Evolutionary conservation across 2,888 invertebrate genomes (phyloP).

Genomic region (Drosophila acutilabella): DNA sequence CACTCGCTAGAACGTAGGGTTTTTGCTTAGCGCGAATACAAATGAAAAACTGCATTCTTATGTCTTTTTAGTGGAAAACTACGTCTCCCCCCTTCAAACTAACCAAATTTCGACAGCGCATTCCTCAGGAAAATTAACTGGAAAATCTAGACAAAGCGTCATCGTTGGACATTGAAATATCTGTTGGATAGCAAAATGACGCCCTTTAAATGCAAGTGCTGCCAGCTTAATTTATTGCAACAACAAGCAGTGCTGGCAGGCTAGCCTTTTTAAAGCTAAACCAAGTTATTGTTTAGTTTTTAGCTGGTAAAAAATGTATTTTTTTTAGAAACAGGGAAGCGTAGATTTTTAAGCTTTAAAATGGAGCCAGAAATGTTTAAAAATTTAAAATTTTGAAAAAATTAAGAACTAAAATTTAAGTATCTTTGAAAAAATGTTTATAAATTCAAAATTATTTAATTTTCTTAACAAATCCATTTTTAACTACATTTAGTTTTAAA

Average conservation of each 20-base stretch:
- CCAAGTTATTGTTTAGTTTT: too few species aligned
- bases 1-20: not conserved
- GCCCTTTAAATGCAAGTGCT: constrained; percentile 45
- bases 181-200: constrained; percentile 28
- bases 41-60: constrained; percentile 1
- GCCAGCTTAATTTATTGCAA: constrained; percentile 69
- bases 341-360: too few species aligned
- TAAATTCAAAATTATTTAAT: too few species aligned
- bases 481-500: too few species aligned
- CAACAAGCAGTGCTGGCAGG: not conserved
- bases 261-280: constrained; percentile 11
- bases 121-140: constrained; percentile 47
- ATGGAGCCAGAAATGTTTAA: too few species aligned
- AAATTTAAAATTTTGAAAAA: too few species aligned
- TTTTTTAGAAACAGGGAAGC: too few species aligned
- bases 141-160: constrained; percentile 59
- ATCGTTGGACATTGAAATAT: constrained; percentile 57
- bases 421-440: too few species aligned
- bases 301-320: too few species aligned
- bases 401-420: too few species aligned
- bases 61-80: not conserved
- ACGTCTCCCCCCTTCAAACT: not conserved
- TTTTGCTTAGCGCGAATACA: not conserved
- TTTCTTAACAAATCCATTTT: too few species aligned
- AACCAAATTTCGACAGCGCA: not conserved